phyloP scores from a whole-genome alignment of 2,888 invertebrate genomes.

The Pasiphila rectangulata region DNA sequence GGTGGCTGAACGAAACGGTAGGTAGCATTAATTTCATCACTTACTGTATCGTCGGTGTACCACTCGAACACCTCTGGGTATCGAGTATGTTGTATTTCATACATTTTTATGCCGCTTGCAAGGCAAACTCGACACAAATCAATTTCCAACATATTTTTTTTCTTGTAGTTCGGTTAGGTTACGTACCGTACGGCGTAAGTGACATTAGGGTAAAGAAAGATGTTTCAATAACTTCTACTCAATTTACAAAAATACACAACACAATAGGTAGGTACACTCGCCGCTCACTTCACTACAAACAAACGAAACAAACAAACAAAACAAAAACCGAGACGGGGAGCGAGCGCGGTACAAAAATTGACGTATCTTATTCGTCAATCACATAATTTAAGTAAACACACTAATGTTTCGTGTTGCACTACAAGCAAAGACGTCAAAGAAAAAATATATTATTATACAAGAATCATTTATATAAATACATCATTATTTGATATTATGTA shows the following conservation, averaged over 20 bases:
- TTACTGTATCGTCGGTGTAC: constrained; percentile 1
- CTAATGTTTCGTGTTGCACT: not conserved
- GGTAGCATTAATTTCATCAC: not conserved
- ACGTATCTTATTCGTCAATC: not conserved
- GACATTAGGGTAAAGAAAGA: not conserved
- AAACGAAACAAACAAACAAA: not conserved
- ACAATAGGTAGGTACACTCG: too few relatives aligned
- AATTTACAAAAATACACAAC: too few relatives aligned
- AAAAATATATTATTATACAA: too few relatives aligned
- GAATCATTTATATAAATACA: too few relatives aligned
- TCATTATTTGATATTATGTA: too few relatives aligned
- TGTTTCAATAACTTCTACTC: too few relatives aligned
- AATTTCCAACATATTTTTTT: not conserved
- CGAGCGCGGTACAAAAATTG: not conserved
- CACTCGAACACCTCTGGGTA: not conserved
- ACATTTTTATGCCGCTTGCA: not conserved
- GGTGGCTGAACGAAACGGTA: not conserved
- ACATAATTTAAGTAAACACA: not conserved
- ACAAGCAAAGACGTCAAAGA: not conserved
- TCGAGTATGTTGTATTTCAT: not conserved
- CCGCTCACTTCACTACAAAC: not conserved
- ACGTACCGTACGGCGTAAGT: not conserved
- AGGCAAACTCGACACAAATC: not conserved
- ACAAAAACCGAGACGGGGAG: too few relatives aligned
- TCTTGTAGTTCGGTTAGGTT: not conserved